Conservation (phyloP, 2,113 vertebrate species). For the Phoenicopterus ruber region DNA sequence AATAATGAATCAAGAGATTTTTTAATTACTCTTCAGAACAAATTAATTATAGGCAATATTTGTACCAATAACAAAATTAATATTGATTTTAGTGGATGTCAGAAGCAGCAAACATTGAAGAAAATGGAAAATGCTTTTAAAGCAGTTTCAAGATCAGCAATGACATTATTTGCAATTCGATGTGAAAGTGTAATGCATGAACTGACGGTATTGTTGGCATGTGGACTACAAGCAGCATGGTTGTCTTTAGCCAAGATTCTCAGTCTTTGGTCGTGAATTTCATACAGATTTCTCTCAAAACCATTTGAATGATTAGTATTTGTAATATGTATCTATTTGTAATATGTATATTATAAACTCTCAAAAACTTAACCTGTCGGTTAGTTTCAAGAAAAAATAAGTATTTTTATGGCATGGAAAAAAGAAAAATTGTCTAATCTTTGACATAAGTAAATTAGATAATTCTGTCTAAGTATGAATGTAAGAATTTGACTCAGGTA, state of each 20-base stretch:
- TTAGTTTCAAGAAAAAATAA: background rate
- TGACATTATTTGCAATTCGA: background rate
- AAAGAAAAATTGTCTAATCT: background rate
- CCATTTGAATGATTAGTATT: background rate
- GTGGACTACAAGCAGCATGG: background rate
- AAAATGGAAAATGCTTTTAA: background rate
- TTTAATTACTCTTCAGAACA: background rate
- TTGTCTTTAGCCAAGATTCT: background rate
- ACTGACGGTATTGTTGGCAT: background rate
- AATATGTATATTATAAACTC: background rate
- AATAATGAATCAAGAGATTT: background rate
- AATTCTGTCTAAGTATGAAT: background rate
- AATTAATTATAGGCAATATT: background rate
- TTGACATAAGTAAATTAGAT: background rate
- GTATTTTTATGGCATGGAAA: background rate
- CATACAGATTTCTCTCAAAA: background rate
- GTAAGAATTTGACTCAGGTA: background rate
- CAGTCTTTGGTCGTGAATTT: background rate
- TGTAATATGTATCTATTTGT: background rate
- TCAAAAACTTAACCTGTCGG: background rate
- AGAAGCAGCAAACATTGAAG: background rate
- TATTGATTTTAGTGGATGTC: background rate
- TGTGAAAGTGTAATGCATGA: background rate
- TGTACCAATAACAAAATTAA: background rate
- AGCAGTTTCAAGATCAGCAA: background rate